phyloP scores from a whole-genome alignment of 1,140 invertebrate species.

The Drosophila cardini region DNA sequence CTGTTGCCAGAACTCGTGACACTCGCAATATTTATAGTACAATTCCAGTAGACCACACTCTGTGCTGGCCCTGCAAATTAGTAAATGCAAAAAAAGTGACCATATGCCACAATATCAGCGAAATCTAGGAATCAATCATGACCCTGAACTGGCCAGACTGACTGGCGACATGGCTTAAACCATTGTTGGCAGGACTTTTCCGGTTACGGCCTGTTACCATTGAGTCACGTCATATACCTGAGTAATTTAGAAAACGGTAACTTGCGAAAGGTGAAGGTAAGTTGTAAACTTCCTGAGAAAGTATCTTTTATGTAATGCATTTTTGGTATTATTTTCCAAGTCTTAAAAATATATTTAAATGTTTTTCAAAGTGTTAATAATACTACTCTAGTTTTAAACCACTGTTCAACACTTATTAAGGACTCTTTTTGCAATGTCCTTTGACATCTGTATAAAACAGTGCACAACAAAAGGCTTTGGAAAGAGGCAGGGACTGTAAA shows the following conservation, averaged over 20 bases:
- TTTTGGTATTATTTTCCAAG: neutral
- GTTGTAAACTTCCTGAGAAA: too few relatives aligned
- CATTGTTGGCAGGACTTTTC: conserved; percentile 3
- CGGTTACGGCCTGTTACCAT: conserved; percentile 19
- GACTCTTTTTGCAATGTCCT: conserved; percentile 18
- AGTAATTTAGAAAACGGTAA: neutral
- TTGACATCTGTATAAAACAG: conserved; percentile 15
- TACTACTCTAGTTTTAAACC: neutral
- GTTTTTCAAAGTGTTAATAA: neutral
- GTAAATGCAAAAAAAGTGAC: conserved; percentile 52
- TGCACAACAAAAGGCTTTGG: neutral
- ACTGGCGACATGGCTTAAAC: conserved; percentile 35
- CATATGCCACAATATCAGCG: too few relatives aligned
- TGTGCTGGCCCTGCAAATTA: conserved; percentile 24
- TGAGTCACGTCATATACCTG: neutral
- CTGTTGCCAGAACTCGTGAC: conserved; percentile 36
- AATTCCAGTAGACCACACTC: too few relatives aligned
- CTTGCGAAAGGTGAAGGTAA: too few relatives aligned
- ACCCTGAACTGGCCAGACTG: conserved; percentile 51
- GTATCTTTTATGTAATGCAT: too few relatives aligned
- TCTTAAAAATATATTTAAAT: neutral
- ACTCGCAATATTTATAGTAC: conserved; percentile 52
- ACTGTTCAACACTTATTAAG: conserved; percentile 21
- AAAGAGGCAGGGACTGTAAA: too few relatives aligned
- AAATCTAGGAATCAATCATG: conserved; percentile 32